phyloP scores from a whole-genome alignment of 2,113 vertebrate species.

The Gnathonemus longibarbis region DNA sequence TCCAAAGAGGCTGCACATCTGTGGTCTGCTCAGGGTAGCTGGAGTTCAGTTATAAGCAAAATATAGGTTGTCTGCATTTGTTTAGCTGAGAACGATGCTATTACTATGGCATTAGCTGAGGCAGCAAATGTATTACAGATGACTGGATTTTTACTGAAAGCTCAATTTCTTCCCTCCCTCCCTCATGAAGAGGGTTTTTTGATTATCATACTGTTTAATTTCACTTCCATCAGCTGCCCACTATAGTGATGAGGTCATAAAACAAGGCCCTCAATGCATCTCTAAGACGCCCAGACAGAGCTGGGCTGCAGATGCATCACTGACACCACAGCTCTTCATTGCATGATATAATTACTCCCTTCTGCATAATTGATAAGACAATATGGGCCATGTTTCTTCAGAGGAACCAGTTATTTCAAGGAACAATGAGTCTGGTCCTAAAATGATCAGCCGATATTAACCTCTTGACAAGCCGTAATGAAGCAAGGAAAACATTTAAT shows the following conservation, averaged over 20 bases:
- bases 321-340: constrained; percentile 66
- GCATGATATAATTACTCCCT: constrained; percentile 60
- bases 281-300: constrained; percentile 39
- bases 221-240: constrained; percentile 35
- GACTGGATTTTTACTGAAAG: constrained; percentile 63
- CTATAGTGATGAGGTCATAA: constrained; percentile 36
- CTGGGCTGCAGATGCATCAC: constrained; percentile 42
- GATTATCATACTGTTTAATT: constrained; percentile 31
- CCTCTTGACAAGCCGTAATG: constrained; percentile 31
- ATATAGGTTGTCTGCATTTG: constrained; percentile 28
- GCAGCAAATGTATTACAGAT: constrained; percentile 53
- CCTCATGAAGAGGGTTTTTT: constrained; percentile 9
- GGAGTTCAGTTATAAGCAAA: not conserved
- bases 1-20: not conserved
- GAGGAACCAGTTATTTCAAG: constrained; percentile 44
- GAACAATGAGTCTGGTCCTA: constrained; percentile 43
- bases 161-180: constrained; percentile 51
- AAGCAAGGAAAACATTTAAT: not conserved
- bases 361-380: constrained; percentile 64
- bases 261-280: constrained; percentile 29
- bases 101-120: constrained; percentile 50
- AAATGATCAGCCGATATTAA: constrained; percentile 48
- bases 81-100: constrained; percentile 41
- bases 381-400: constrained; percentile 52
- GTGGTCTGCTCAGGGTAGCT: not conserved